These are phyloP conservation scores for Xylophagus ater DNA, from an alignment of 2,888 invertebrate species.

Conservation along the genomic window DNA sequence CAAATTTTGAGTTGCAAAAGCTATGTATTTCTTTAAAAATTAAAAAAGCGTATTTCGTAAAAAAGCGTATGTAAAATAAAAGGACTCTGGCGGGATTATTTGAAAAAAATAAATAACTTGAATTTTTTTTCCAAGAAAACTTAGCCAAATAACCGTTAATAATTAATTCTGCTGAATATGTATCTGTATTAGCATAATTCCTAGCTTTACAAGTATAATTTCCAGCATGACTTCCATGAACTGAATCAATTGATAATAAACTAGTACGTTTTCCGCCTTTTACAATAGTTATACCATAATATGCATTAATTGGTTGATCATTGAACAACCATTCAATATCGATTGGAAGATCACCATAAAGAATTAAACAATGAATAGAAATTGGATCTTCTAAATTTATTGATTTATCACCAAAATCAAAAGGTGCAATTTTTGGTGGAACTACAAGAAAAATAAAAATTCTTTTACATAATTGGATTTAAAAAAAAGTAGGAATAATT, in stretches of 20 bases:
- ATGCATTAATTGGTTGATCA: constrained; percentile 27
- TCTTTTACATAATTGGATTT: neutral
- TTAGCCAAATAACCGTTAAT: constrained; percentile 29
- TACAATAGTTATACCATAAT: constrained; percentile 28
- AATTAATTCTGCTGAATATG: constrained; percentile 37
- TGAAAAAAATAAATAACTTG: neutral
- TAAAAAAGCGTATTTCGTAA: too few species aligned
- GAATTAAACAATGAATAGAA: constrained; percentile 57
- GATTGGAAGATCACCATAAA: constrained; percentile 57
- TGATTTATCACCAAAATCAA: constrained; percentile 62
- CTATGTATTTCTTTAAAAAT: too few species aligned
- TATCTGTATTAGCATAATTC: constrained; percentile 45
- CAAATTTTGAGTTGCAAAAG: too few species aligned
- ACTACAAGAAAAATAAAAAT: constrained; percentile 41
- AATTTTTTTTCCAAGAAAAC: neutral
- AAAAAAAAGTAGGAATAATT: constrained; percentile 21
- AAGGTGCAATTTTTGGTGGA: constrained; percentile 65
- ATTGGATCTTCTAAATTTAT: constrained; percentile 60
- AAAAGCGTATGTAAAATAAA: too few species aligned
- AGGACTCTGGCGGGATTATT: neutral
- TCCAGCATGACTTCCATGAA: constrained; percentile 51
- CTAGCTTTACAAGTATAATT: constrained; percentile 53
- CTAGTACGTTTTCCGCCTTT: constrained; percentile 45
- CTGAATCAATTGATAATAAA: constrained; percentile 53
- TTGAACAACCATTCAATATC: constrained; percentile 53